Percentiles rank a stretch among this genome's conserved stretches.
These are phyloP conservation scores for Chaetodon trifasciatus DNA, from an alignment of 2,797 vertebrate species.

Conservation along the genomic window DNA sequence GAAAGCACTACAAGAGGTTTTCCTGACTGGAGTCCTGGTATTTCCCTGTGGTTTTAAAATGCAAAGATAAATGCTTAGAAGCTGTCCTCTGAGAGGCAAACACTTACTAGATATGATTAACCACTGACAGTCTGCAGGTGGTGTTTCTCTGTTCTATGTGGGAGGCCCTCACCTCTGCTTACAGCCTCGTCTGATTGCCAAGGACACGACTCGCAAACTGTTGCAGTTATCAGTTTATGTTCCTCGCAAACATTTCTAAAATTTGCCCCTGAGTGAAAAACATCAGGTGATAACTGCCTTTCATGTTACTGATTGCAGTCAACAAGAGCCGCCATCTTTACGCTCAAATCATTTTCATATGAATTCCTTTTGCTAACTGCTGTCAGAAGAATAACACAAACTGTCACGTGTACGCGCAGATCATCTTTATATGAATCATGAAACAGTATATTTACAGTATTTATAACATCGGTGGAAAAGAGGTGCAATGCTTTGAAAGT, in stretches of 20 bases:
- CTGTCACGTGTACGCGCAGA: not conserved
- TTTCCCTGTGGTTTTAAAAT: conserved; percentile 7
- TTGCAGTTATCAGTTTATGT: conserved; percentile 18
- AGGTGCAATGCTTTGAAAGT: not conserved
- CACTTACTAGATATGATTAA: conserved; percentile 46
- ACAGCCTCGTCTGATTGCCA: conserved; percentile 44
- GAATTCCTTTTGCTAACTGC: not conserved
- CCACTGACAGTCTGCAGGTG: conserved; percentile 48
- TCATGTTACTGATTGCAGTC: conserved; percentile 18
- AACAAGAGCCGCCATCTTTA: conserved; percentile 2
- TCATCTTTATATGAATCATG: not conserved
- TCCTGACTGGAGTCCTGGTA: not conserved
- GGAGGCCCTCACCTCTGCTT: conserved; percentile 52
- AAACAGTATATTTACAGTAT: not conserved
- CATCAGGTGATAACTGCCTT: not conserved
- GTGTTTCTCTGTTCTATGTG: conserved; percentile 50
- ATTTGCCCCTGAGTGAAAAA: conserved; percentile 1
- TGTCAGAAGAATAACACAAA: conserved; percentile 8
- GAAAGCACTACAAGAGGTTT: conserved; percentile 28
- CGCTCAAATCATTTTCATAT: not conserved
- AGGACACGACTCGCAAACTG: conserved; percentile 36
- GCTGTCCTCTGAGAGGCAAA: conserved; percentile 14
- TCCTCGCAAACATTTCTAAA: conserved; percentile 1
- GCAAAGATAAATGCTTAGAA: conserved; percentile 22
- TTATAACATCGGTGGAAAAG: not conserved